These are phyloP conservation scores for Lasioglossum baleicum DNA, from an alignment of 1,140 invertebrate genomes.

Conservation along the genomic window DNA sequence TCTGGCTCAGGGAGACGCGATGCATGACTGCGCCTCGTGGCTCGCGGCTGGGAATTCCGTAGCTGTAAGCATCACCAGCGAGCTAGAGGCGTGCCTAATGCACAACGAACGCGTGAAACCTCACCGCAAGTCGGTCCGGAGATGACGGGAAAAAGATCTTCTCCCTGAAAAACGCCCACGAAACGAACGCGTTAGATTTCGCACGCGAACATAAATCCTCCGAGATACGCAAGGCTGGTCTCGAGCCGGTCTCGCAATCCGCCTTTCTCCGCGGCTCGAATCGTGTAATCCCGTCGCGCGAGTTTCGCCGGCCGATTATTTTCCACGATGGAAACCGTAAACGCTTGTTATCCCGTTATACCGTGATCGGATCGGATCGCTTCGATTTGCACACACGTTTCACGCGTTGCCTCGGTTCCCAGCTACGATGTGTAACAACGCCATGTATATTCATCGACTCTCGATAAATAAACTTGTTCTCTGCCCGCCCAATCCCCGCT, in stretches of 20 bases:
- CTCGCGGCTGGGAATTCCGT: constrained; percentile 88
- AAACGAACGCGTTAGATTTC: too few species aligned
- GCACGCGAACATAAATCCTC: too few species aligned
- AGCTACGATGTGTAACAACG: too few species aligned
- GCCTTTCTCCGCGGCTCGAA: constrained; percentile 33
- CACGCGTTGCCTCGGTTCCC: too few species aligned
- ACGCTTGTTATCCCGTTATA: background rate
- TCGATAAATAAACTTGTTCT: background rate
- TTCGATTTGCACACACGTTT: too few species aligned
- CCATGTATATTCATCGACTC: too few species aligned
- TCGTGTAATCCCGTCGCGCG: constrained; percentile 21
- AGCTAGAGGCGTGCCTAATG: background rate
- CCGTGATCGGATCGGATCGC: background rate
- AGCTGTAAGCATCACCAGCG: constrained; percentile 83
- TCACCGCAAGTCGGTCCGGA: too few species aligned
- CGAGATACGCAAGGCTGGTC: background rate
- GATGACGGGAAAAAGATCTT: background rate
- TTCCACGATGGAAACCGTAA: background rate
- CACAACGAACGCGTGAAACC: background rate
- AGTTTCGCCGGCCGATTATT: constrained; percentile 18
- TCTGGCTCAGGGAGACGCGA: constrained; percentile 90
- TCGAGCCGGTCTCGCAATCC: constrained; percentile 13
- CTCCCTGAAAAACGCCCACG: too few species aligned
- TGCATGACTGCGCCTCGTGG: constrained; percentile 91
- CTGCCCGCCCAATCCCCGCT: background rate